A percentile compares a stretch with the other conserved stretches of the same genome.
Conservation (phyloP, 2,797 vertebrate genomes). For the Sebastes taczanowskii region DNA sequence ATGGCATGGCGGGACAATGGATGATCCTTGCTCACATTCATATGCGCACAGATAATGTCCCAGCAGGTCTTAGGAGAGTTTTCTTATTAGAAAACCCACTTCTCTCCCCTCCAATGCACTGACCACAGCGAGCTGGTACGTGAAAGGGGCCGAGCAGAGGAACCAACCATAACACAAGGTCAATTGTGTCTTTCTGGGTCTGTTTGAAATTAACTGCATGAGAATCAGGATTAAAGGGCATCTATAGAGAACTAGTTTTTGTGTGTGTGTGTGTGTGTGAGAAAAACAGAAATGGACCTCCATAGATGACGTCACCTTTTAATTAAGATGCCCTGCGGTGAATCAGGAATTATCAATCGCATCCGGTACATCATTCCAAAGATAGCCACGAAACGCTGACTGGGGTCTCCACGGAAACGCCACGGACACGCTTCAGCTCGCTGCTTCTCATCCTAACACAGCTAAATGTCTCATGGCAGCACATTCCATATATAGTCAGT, state of each 20-base stretch:
- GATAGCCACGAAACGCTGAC: conserved; percentile 36
- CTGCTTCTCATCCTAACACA: neutral
- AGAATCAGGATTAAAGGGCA: neutral
- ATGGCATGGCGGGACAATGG: conserved; percentile 39
- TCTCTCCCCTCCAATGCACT: neutral
- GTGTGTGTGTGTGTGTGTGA: neutral
- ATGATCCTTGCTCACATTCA: conserved; percentile 40
- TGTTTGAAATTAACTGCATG: neutral
- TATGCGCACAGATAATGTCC: conserved; percentile 35
- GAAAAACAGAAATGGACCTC: neutral
- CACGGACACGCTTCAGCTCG: conserved; percentile 20
- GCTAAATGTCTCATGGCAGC: conserved; percentile 40
- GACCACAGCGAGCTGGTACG: neutral
- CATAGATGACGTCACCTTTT: neutral
- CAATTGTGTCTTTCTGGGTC: neutral
- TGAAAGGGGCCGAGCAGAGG: neutral
- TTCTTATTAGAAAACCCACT: conserved; percentile 23
- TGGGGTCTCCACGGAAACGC: conserved; percentile 40
- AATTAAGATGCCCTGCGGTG: neutral
- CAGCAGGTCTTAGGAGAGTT: conserved; percentile 22
- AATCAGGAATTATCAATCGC: conserved; percentile 13
- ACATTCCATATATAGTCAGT: conserved; percentile 31
- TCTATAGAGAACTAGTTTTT: neutral
- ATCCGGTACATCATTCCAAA: conserved; percentile 4
- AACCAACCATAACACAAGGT: neutral